Evolutionary conservation across 2,797 vertebrate species (phyloP).

Genomic region (Pelochelys cantorii): DNA sequence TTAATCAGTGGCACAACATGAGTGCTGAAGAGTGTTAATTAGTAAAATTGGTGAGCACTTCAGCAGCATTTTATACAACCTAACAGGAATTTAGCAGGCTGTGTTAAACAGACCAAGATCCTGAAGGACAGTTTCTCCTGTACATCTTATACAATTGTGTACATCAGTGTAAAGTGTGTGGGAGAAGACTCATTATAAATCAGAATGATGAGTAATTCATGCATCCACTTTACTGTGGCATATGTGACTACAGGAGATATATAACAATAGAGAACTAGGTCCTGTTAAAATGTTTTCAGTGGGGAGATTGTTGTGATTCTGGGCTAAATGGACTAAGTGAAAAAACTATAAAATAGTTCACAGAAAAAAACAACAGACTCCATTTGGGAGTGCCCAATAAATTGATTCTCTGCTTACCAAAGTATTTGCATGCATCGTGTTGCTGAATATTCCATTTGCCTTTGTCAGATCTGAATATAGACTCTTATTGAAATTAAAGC

Average conservation of each 20-base stretch:
- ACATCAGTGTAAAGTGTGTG: background rate
- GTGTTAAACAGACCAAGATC: background rate
- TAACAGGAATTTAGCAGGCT: background rate
- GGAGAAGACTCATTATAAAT: background rate
- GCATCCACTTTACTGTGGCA: background rate
- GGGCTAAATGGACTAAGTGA: too few relatives aligned
- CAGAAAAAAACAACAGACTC: background rate
- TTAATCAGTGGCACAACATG: background rate
- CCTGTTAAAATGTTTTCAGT: background rate
- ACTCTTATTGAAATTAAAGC: slow-evolving; percentile 89
- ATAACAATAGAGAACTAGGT: background rate
- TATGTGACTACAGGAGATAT: background rate
- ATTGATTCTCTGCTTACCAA: background rate
- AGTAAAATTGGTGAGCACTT: background rate
- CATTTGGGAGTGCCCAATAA: background rate
- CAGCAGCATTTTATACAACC: background rate
- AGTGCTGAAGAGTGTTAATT: background rate
- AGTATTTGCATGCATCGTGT: slow-evolving; percentile 8
- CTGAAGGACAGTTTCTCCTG: background rate
- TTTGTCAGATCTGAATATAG: slow-evolving; percentile 72
- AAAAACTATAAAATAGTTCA: too few relatives aligned
- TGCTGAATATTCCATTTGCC: slow-evolving; percentile 37
- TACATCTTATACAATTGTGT: background rate
- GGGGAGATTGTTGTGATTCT: background rate
- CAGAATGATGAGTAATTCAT: background rate